Evolutionary conservation across 2,113 vertebrate genomes (phyloP).

Genomic region (Phodopus roborovskii): DNA sequence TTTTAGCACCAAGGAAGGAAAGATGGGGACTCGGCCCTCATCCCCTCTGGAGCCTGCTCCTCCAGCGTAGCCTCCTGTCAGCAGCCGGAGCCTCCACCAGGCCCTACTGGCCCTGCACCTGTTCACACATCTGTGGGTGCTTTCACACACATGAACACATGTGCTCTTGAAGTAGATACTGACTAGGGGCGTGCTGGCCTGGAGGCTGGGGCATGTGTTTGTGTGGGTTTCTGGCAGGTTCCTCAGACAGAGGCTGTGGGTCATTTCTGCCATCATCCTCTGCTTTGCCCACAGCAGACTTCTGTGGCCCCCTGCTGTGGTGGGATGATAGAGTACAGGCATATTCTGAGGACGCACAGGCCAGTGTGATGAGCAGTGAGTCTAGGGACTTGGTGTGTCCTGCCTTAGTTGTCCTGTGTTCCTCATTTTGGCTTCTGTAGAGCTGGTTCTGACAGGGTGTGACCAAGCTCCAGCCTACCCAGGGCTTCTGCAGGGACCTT

Average conservation of each 20-base stretch:
- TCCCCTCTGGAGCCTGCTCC: constrained; percentile 65
- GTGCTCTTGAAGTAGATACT: not conserved
- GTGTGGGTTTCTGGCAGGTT: not conserved
- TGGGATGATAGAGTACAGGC: not conserved
- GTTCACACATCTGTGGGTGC: no score
- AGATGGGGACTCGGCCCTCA: constrained; percentile 71
- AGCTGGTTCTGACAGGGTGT: not conserved
- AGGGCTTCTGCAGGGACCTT: not conserved
- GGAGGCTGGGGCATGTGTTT: not conserved
- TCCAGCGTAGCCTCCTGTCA: not conserved
- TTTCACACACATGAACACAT: not conserved
- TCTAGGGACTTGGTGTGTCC: not conserved
- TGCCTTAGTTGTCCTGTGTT: not conserved
- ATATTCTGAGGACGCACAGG: not conserved
- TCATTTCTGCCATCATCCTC: accelerated
- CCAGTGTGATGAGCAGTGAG: not conserved
- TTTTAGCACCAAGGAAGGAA: constrained; percentile 75
- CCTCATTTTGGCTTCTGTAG: not conserved
- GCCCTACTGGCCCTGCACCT: not conserved
- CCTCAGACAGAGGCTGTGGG: not conserved
- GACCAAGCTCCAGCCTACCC: not conserved
- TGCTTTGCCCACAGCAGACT: not conserved
- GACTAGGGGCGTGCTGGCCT: accelerated
- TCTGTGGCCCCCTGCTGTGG: no score
- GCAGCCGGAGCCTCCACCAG: not conserved